phyloP scores from a whole-genome alignment of 2,888 invertebrate species.

The Eupeodes luniger region DNA sequence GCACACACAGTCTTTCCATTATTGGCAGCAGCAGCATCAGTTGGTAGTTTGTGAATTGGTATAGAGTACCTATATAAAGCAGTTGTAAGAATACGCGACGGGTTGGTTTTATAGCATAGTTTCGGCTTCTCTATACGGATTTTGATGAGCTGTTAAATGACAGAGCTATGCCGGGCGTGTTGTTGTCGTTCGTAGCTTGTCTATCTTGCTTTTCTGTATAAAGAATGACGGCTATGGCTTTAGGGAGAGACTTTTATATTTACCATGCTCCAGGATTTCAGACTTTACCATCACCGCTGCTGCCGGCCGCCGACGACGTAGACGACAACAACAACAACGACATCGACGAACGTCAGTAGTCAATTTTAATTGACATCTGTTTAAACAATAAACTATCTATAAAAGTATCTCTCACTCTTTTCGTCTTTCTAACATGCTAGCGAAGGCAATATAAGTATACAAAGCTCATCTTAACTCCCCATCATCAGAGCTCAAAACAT shows the following conservation, averaged over 20 bases:
- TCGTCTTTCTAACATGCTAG: not conserved
- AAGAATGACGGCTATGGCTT: constrained; percentile 51
- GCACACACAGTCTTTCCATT: constrained; percentile 56
- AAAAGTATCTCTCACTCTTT: constrained; percentile 53
- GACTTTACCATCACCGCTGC: no score
- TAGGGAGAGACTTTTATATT: constrained; percentile 36
- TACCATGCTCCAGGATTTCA: constrained; percentile 38
- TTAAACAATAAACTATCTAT: constrained; percentile 65
- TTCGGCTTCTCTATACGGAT: constrained; percentile 42
- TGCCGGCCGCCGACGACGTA: no score
- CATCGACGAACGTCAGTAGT: constrained; percentile 56
- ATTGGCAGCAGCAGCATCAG: constrained; percentile 54
- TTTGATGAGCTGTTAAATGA: constrained; percentile 76
- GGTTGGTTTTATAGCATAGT: not conserved
- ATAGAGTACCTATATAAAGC: no score
- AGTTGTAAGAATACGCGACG: no score
- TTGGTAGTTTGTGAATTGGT: no score
- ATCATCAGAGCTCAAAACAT: not conserved
- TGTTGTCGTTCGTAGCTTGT: constrained; percentile 41
- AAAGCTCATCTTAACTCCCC: not conserved
- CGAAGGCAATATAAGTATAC: not conserved
- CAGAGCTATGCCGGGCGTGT: constrained; percentile 50
- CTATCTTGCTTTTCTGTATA: constrained; percentile 20
- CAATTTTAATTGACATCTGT: constrained; percentile 76
- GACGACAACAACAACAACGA: not conserved